Evolutionary conservation across 1,140 invertebrate genomes (phyloP), one percentile per base, ranked within the genome.

Genomic region (Drosophila tani): DNA sequence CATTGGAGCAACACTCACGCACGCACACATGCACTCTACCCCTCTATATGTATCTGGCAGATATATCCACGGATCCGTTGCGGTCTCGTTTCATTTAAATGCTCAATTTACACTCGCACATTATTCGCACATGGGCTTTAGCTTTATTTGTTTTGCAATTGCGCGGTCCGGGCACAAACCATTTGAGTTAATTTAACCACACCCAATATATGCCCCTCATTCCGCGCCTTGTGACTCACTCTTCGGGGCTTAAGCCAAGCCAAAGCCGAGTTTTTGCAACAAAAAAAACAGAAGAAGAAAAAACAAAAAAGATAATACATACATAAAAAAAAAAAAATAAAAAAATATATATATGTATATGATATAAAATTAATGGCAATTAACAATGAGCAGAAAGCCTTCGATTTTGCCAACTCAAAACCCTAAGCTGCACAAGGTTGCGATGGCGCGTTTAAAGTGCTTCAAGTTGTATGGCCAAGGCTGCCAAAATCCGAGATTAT

Each of bases 41-140:
- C 15, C n/a, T 6, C 5, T 29, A 21, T 67, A 21, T 19, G 56
- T 29, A 40, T 29, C 32, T 19, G n/a, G 17, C 3, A 15, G 21
- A 41, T 45, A 24, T 27, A 59, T 21, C 67, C 55, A 41, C 45
- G 29, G 21, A 69, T 77, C 68, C 45, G 50, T 24, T 11, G 51
- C 53, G 50, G 50, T 78, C 50, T 71, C 47, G 76, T 78, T 78
- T 77, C 64, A 62, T 76, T 77, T 59, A 78, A 68, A 76, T 70
- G 74, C 75, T 63, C 73, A 69, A 77, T 69, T 77, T 78, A 77
- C 75, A 69, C 64, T 68, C 49, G 53, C 41, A 27, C 47, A 53
- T 67, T 68, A 67, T 70, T 70, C 67, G 67, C 67, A 68, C 63
- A 43, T 50, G 64, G 43, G 35, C 51, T 70, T 70, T 67, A 38